Percentiles rank a stretch among this genome's conserved stretches.
These are phyloP conservation scores for Hydrophis major DNA, from an alignment of 2,797 vertebrate genomes.

Conservation along the genomic window DNA sequence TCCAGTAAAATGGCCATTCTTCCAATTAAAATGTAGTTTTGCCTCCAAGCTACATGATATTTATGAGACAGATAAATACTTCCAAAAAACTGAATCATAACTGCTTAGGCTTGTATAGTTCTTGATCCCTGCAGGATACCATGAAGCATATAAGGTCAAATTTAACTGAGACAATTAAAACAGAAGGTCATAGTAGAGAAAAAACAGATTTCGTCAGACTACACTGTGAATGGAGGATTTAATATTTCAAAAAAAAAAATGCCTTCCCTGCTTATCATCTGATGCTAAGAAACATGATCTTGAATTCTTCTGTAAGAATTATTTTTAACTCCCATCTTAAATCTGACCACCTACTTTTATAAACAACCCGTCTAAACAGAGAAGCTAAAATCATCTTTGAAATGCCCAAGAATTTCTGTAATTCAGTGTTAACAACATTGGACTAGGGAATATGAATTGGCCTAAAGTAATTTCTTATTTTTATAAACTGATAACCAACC, in stretches of 20 bases:
- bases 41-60: slow-evolving; percentile 27
- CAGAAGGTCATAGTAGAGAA: not conserved
- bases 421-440: not conserved
- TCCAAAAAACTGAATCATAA: slow-evolving; percentile 11
- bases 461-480: not conserved
- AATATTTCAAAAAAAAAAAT: not conserved
- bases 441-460: not conserved
- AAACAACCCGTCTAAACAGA: not conserved
- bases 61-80: slow-evolving; percentile 19
- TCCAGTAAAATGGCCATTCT: not conserved
- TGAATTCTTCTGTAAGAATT: not conserved
- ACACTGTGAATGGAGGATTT: not conserved
- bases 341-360: not conserved
- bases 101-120: slow-evolving; percentile 16
- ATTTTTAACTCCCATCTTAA: not conserved
- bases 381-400: not conserved
- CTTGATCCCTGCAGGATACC: not conserved
- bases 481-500: not conserved
- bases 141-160: slow-evolving; percentile 32
- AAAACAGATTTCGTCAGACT: not conserved
- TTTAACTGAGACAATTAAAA: slow-evolving; percentile 23
- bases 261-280: not conserved
- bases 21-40: not conserved
- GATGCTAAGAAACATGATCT: not conserved
- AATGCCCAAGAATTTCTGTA: not conserved